Percentiles rank a stretch among this genome's conserved stretches.
Evolutionary conservation across 2,113 vertebrate species (phyloP).

Genomic region (Elephas maximus): DNA sequence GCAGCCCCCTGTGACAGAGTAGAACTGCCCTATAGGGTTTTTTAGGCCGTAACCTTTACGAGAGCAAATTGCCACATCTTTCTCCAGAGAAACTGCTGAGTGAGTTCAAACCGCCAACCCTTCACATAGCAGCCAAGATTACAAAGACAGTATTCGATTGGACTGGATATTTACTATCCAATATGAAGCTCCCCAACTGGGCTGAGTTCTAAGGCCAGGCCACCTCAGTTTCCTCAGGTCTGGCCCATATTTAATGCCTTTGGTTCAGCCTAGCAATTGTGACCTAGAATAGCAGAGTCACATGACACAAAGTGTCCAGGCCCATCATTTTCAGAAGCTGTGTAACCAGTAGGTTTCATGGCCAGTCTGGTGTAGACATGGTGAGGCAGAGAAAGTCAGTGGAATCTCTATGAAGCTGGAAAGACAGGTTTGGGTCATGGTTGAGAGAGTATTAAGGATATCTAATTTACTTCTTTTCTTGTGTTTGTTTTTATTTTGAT

Average conservation of each 20-base stretch:
- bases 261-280: neutral
- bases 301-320: neutral
- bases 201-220: neutral
- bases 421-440: neutral
- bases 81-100: neutral
- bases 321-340: neutral
- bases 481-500: neutral
- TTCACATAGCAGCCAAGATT: neutral
- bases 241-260: neutral
- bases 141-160: neutral
- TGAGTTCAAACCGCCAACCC: neutral
- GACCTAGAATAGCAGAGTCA: neutral
- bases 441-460: neutral
- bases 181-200: neutral
- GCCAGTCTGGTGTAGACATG: neutral
- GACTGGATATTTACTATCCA: neutral
- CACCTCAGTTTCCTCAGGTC: neutral
- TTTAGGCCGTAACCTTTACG: neutral
- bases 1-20: neutral
- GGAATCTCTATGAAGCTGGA: neutral
- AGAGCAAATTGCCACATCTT: neutral
- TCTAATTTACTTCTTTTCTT: neutral
- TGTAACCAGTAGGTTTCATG: neutral
- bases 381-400: neutral
- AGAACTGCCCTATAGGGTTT: neutral